phyloP scores from a whole-genome alignment of 1,140 invertebrate species.

The Drosophila ambigua region DNA sequence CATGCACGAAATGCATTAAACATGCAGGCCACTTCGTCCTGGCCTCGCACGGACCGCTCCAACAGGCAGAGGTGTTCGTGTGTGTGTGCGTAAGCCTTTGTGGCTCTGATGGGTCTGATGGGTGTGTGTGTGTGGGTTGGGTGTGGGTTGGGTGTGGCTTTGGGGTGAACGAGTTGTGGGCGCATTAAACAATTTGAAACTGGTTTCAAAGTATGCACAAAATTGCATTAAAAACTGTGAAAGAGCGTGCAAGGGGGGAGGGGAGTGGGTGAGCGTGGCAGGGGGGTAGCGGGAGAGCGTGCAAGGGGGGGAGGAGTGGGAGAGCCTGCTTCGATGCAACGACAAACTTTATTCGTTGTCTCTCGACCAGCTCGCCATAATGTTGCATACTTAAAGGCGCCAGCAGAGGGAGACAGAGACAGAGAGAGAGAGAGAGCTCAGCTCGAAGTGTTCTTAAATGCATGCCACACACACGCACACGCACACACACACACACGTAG shows the following conservation, averaged over 20 bases:
- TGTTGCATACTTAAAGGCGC: conserved; percentile 31
- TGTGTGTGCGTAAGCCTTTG: conserved; percentile 28
- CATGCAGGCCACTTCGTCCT: conserved; percentile 52
- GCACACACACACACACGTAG: background rate
- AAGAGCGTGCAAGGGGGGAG: background rate
- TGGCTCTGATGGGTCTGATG: background rate
- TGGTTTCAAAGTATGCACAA: conserved; percentile 52
- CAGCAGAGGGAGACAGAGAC: too few species aligned
- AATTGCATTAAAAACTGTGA: conserved; percentile 56
- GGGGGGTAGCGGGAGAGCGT: background rate
- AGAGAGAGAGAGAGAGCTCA: background rate
- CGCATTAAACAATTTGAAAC: conserved; percentile 59
- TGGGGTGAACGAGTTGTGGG: conserved; percentile 18
- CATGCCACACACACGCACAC: conserved; percentile 9
- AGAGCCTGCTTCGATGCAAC: background rate
- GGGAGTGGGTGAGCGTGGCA: background rate
- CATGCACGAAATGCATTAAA: conserved; percentile 72
- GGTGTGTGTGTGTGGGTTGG: too few species aligned
- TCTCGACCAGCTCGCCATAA: conserved; percentile 6
- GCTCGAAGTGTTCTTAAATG: conserved; percentile 49
- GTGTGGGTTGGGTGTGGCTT: background rate
- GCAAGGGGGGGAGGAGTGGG: conserved; percentile 2
- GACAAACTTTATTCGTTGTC: conserved; percentile 25
- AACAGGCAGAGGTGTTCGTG: conserved; percentile 1
- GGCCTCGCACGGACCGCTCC: background rate